Conservation (phyloP, 2,888 invertebrate genomes). For the Trichopria drosophilae region DNA sequence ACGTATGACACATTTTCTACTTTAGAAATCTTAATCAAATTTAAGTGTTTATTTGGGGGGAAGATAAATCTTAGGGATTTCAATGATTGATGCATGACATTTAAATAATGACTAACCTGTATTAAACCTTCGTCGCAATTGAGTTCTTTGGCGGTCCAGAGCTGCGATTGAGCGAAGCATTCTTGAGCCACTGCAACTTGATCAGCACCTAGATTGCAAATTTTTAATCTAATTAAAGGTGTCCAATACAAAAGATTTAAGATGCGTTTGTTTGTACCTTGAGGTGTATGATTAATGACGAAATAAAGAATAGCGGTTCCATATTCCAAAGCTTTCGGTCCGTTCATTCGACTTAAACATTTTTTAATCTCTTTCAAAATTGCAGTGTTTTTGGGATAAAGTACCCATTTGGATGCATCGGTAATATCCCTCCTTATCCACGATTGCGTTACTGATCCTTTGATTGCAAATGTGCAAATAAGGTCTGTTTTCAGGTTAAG, state of each 20-base stretch:
- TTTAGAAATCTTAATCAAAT: no score
- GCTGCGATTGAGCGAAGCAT: constrained; percentile 58
- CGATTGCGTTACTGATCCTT: constrained; percentile 53
- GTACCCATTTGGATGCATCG: constrained; percentile 38
- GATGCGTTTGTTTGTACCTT: constrained; percentile 40
- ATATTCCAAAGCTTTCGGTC: constrained; percentile 42
- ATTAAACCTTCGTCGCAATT: constrained; percentile 36
- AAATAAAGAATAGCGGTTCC: constrained; percentile 53
- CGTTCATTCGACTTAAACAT: constrained; percentile 45
- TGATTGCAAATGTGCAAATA: constrained; percentile 61
- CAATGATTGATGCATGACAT: background rate
- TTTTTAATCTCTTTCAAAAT: constrained; percentile 46
- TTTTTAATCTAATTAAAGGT: constrained; percentile 4
- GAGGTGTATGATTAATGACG: constrained; percentile 56
- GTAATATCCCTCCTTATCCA: constrained; percentile 35
- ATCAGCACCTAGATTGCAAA: constrained; percentile 60
- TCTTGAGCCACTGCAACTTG: constrained; percentile 60
- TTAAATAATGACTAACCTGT: constrained; percentile 9
- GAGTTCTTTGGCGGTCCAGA: constrained; percentile 47
- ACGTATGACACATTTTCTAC: no score
- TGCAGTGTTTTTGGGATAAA: constrained; percentile 39
- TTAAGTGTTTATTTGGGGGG: no score
- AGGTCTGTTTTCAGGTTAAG: constrained; percentile 57
- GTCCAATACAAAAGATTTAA: no score
- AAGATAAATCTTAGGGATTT: background rate